Evolutionary conservation across 2,797 vertebrate genomes (phyloP), one percentile per base, ranked within the genome.

Genomic region (Bufotes viridis): DNA sequence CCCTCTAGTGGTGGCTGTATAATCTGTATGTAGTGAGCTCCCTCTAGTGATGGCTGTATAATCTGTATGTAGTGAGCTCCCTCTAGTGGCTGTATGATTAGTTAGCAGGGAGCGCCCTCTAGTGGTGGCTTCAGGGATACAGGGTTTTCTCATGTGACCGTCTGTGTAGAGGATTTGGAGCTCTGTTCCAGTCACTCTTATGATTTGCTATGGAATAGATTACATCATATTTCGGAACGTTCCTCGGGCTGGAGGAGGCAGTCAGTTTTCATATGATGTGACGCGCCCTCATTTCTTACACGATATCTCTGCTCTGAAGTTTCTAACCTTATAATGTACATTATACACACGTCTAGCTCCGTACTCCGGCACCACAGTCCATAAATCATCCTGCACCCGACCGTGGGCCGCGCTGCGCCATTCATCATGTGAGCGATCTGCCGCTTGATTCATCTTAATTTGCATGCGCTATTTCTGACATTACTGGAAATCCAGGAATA

Each of bases 361-460:
- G 0, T 72, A 7, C 69, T 17, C 67, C 12, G 7, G 8, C 29
- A 3, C 24, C 67, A 17, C 24, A 29, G 13, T 29, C 6, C 24
- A 85, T 88, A 88, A 85, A 88, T 88, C 87, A 88, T 67, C 78
- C 3, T 29, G 24, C 70, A 15, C 70, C 76, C 49, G 49, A n/a
- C 76, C 2, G n/a, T 14, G 82, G 49, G 22, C 81, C 57, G 24
- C 15, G 63, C 17, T 29, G 78, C 69, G n/a, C 51, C 55, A 69
- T 89, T 75, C 60, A 89, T 89, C 83, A 81, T 76, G 67, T 17
- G 58, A 42, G 53, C 83, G 26, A 55, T 49, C 63, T 67, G 34
- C 61, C 2, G 57, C 15, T 84, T 53, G 70, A 85, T 89, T 82
- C 79, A 86, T 85, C 87, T 89, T 89, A 17, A 89, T 86, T 89